Evolutionary conservation across 2,113 vertebrate species (phyloP), one percentile per base, ranked within the genome.

Genomic region (Leucopsar rothschildi): DNA sequence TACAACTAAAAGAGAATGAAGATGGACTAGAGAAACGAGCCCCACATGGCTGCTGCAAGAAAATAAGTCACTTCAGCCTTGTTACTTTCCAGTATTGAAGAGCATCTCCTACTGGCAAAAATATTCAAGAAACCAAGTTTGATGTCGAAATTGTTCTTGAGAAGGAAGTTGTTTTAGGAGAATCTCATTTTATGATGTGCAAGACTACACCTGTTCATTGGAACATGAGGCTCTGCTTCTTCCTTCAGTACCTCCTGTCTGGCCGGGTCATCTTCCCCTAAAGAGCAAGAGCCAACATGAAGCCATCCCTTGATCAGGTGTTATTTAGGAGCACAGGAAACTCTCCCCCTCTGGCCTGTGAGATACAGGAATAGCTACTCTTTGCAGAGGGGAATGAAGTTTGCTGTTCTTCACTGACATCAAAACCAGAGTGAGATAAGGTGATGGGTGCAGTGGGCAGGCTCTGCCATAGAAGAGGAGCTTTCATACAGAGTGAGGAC

Each of bases 261-360:
- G 7, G 27, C 21, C 44, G 75, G 16, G 56, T 7, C 2, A 19
- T 64, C 79, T 68, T 82, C 53, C 13, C 4, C 40, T 60, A 14
- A 50, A 37, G 12, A 49, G 15, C 8, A 13, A 40, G 24, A 61
- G 22, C 6, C 20, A 61, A 5, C 0, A 0, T 47, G 89, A 40
- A 86, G 7, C 11, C 65, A 91, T 14, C 6, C 15, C 60, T 68
- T 3, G 1, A 33, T 19, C 20, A 64, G 15, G 15, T 60, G 33
- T 68, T 55, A 31, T 63, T 70, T 29, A 82, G 39, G 19, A 87
- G 18, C 9, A 25, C 8, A 81, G 63, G 35, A 82, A 44, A n/a
- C 3, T 25, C 15, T 37, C 2, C 9, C 11, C 0, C 16, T 79
- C 28, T 56, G 33, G 35, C 19, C 13, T 24, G 4, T 15, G 17